A percentile compares a stretch with the other conserved stretches of the same genome.
These are phyloP conservation scores for Pemphredon lugubris DNA, from an alignment of 2,888 invertebrate species.

Conservation along the genomic window DNA sequence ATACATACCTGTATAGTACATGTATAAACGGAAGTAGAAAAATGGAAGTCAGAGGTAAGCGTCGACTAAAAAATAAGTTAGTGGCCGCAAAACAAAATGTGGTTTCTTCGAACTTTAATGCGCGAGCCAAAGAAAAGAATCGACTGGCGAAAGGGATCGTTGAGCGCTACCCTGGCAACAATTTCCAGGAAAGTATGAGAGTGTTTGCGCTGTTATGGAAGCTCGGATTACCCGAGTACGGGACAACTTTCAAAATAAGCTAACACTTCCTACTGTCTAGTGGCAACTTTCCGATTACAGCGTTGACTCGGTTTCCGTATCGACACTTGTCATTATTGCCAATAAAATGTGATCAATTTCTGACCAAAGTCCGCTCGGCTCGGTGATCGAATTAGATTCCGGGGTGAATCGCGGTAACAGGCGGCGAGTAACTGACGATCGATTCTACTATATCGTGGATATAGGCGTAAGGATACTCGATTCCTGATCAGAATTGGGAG, in stretches of 20 bases:
- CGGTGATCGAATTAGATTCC: background rate
- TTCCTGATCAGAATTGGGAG: conserved; percentile 75
- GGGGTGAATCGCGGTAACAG: too few relatives aligned
- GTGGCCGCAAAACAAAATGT: too few relatives aligned
- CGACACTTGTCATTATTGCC: background rate
- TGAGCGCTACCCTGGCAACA: conserved; percentile 25
- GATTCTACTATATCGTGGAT: conserved; percentile 40
- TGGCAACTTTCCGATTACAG: conserved; percentile 39
- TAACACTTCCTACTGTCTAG: conserved; percentile 50
- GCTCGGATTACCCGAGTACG: conserved; percentile 34
- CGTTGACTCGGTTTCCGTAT: conserved; percentile 9
- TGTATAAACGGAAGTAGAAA: too few relatives aligned
- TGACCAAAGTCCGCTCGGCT: too few relatives aligned
- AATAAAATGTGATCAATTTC: too few relatives aligned
- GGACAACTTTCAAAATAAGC: conserved; percentile 51
- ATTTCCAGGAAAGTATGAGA: conserved; percentile 44
- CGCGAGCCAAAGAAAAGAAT: too few relatives aligned
- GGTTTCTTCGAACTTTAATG: background rate
- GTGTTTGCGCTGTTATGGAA: conserved; percentile 45
- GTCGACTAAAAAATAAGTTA: too few relatives aligned
- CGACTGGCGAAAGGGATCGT: too few relatives aligned
- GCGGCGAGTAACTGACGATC: too few relatives aligned
- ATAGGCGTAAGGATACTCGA: conserved; percentile 67
- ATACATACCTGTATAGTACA: too few relatives aligned
- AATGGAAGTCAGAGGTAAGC: too few relatives aligned